These are phyloP conservation scores for Habroteleia sp. DNA, from an alignment of 2,888 invertebrate genomes.

Conservation along the genomic window DNA sequence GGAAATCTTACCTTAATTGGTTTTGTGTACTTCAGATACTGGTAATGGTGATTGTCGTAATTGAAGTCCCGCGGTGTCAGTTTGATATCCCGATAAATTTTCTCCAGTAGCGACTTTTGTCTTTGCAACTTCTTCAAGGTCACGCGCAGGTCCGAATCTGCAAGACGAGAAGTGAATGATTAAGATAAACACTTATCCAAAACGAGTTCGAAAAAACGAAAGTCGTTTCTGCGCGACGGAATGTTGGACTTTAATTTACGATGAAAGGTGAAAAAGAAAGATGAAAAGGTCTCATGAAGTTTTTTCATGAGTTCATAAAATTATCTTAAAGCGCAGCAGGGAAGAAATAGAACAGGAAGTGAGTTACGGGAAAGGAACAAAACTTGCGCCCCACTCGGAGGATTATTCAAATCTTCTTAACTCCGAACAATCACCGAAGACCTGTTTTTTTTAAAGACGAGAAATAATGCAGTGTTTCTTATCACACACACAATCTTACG, in stretches of 20 bases:
- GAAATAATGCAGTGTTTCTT: too few relatives aligned
- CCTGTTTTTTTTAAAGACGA: constrained; percentile 6
- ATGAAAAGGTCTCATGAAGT: constrained; percentile 34
- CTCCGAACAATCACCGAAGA: constrained; percentile 1
- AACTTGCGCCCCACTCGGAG: constrained; percentile 1
- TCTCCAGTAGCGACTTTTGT: constrained; percentile 73
- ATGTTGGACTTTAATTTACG: too few relatives aligned
- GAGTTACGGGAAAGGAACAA: neutral
- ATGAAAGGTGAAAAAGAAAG: too few relatives aligned
- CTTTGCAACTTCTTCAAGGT: constrained; percentile 74
- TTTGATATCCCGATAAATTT: constrained; percentile 81
- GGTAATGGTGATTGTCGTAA: constrained; percentile 90
- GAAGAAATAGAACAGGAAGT: constrained; percentile 29
- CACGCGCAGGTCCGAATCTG: constrained; percentile 70
- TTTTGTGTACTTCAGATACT: constrained; percentile 89
- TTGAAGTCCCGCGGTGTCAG: constrained; percentile 89
- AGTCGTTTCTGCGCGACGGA: too few relatives aligned
- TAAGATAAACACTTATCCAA: too few relatives aligned
- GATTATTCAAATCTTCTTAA: constrained; percentile 26
- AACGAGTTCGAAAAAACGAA: neutral
- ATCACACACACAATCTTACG: constrained; percentile 2
- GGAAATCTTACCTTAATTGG: constrained; percentile 83
- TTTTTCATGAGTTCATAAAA: constrained; percentile 35
- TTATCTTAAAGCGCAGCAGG: constrained; percentile 15
- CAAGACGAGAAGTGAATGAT: constrained; percentile 18